A percentile compares a stretch with the other conserved stretches of the same genome.
Conservation (phyloP, 2,113 vertebrate genomes). For the Rallus limicola region DNA sequence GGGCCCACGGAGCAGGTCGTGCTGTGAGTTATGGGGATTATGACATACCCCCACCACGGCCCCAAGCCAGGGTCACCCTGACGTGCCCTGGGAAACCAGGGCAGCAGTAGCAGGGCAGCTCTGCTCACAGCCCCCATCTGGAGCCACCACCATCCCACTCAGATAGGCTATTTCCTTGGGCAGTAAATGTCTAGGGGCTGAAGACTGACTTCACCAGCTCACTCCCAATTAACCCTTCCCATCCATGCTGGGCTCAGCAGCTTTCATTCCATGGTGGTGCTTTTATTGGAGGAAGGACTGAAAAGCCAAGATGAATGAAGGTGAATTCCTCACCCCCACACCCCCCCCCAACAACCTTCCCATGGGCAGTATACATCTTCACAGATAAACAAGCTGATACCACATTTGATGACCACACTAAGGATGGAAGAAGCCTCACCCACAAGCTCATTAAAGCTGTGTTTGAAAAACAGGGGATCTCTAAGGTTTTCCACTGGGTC, state of each 20-base stretch:
- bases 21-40: background rate
- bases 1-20: background rate
- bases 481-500: background rate
- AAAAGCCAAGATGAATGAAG: background rate
- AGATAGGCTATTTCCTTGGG: background rate
- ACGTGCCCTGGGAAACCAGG: rapidly evolving
- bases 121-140: background rate
- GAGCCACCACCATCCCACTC: background rate
- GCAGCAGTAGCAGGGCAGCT: background rate
- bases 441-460: background rate
- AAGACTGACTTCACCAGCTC: background rate
- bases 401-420: background rate
- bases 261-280: background rate
- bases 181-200: rapidly evolving
- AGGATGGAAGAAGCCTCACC: background rate
- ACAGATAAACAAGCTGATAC: background rate
- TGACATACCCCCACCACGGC: background rate
- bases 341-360: background rate
- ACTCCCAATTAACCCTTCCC: background rate
- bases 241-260: no score
- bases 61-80: background rate
- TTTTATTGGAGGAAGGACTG: background rate
- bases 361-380: background rate
- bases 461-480: background rate
- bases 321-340: no score